A percentile compares a stretch with the other conserved stretches of the same genome.
These are phyloP conservation scores for Spialia ferax DNA, from an alignment of 2,888 invertebrate genomes.

Conservation along the genomic window DNA sequence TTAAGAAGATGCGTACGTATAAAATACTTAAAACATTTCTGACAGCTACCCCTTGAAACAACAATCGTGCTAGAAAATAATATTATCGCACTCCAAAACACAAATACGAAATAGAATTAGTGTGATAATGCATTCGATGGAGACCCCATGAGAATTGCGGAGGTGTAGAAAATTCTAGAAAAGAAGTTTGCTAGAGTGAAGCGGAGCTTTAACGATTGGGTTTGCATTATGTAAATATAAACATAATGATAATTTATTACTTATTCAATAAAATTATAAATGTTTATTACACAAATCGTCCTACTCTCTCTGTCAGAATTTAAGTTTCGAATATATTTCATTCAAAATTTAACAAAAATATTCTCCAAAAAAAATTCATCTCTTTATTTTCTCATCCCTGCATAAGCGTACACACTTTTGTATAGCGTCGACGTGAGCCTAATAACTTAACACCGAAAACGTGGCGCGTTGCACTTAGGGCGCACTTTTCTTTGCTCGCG, in stretches of 20 bases:
- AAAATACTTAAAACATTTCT: no score
- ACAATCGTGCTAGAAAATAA: conserved; percentile 15
- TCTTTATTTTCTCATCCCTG: conserved; percentile 13
- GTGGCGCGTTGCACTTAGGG: conserved; percentile 49
- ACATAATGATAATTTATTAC: no score
- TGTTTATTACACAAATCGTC: no score
- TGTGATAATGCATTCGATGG: conserved; percentile 60
- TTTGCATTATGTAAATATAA: no score
- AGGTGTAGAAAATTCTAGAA: conserved; percentile 48
- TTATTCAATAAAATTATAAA: no score
- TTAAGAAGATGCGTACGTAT: no score
- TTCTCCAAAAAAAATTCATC: neutral
- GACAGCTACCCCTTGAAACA: conserved; percentile 1
- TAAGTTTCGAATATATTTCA: no score
- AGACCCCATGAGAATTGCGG: conserved; percentile 53
- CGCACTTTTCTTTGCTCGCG: conserved; percentile 67
- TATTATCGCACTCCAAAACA: conserved; percentile 52
- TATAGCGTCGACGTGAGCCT: conserved; percentile 44
- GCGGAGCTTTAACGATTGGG: no score
- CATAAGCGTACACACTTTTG: conserved; percentile 20
- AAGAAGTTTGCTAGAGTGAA: conserved; percentile 41
- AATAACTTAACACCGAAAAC: conserved; percentile 50
- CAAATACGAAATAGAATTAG: conserved; percentile 57
- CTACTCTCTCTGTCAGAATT: no score
- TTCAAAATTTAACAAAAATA: no score